Evolutionary conservation across 2,113 vertebrate species (phyloP), one percentile per base, ranked within the genome.

Genomic region (Erinaceus europaeus): DNA sequence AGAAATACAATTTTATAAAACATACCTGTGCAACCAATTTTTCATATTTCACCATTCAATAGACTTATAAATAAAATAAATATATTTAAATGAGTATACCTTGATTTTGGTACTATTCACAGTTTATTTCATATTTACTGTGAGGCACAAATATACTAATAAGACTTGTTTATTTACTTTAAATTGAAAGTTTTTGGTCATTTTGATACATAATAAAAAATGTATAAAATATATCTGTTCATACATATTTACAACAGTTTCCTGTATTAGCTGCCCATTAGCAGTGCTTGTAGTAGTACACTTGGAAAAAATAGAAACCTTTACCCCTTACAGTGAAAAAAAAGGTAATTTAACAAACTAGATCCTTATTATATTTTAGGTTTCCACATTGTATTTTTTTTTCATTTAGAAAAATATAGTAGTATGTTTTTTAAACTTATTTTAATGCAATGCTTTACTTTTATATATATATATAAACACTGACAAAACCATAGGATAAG

Each of bases 401-500:
- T n/a, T n/a, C 79, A 93, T 72, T 67, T 89, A 57, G 38, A 88
- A 72, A 17, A 76, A 53, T 38, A 15, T 50, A 7, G 12, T 68
- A 55, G 27, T 46, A 82, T 3, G 48, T 38, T 86, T 89, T 65
- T 86, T n/a, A 55, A 65, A 15, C 17, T 79, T 29, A 75, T 92
- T 73, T 88, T 65, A 42, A 53, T 72, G 27, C 89, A 83, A 73
- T 91, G 9, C n/a, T 88, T 75, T 67, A 53, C 85, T 86, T 86
- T n/a, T n/a, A n/a, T n/a, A n/a, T n/a, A n/a, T n/a, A n/a, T n/a
- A n/a, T n/a, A n/a, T n/a, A n/a, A n/a, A n/a, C n/a, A n/a, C n/a
- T n/a, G n/a, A n/a, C n/a, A n/a, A n/a, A n/a, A n/a, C n/a, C n/a
- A n/a, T n/a, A n/a, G n/a, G n/a, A n/a, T n/a, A n/a, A n/a, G n/a